phyloP scores from a whole-genome alignment of 2,888 invertebrate species.

The Pristionchus japonicus region DNA sequence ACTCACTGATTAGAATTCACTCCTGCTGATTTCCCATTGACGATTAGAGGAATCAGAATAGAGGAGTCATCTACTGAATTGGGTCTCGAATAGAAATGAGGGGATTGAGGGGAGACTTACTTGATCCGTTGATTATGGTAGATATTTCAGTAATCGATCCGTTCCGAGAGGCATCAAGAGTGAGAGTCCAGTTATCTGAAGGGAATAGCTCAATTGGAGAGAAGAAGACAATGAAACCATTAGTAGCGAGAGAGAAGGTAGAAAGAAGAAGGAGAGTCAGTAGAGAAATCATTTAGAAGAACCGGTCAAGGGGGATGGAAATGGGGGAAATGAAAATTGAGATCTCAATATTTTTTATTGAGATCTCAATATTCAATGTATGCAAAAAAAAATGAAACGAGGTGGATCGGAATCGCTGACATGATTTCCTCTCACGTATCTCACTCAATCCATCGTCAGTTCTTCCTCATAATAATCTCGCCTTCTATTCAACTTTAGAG shows the following conservation, averaged over 20 bases:
- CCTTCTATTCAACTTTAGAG: no score
- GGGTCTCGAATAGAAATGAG: neutral
- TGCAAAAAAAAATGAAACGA: no score
- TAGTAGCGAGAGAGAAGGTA: conserved; percentile 7
- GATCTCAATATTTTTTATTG: neutral
- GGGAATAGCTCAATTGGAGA: neutral
- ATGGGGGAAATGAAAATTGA: neutral
- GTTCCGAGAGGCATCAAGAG: neutral
- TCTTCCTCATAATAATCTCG: neutral
- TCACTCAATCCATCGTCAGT: no score
- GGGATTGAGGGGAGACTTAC: neutral
- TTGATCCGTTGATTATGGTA: neutral
- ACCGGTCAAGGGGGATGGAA: neutral
- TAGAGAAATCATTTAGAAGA: conserved; percentile 9
- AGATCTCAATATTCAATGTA: neutral
- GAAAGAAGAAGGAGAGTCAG: neutral
- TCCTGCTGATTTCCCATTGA: neutral
- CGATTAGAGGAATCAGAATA: neutral
- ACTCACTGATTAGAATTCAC: neutral
- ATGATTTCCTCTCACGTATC: no score
- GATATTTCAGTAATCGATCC: neutral
- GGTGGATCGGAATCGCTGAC: no score
- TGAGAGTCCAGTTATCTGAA: neutral
- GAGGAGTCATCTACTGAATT: neutral
- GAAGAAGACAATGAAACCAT: neutral